A percentile compares a stretch with the other conserved stretches of the same genome.
Evolutionary conservation across 2,113 vertebrate species (phyloP).

Genomic region (Thinocorus orbignyianus): DNA sequence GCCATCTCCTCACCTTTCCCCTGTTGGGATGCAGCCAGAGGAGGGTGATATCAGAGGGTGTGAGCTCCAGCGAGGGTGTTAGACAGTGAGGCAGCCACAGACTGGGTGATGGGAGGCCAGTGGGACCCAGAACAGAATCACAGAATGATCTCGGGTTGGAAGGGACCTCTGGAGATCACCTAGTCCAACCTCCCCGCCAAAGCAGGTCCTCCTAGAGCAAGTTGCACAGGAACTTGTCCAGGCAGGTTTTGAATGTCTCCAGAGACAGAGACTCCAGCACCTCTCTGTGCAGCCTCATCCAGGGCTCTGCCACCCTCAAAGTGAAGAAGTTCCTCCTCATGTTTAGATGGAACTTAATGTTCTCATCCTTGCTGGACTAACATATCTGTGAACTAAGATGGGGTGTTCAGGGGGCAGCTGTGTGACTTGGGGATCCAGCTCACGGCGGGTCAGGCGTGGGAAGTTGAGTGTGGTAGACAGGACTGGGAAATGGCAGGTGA

Average conservation of each 20-base stretch:
- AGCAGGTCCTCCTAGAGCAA: too few relatives aligned
- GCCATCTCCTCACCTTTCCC: not conserved
- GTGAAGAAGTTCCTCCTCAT: too few relatives aligned
- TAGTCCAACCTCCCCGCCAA: too few relatives aligned
- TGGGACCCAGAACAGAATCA: not conserved
- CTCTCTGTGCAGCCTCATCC: too few relatives aligned
- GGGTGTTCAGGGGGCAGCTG: not conserved
- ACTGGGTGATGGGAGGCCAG: not conserved
- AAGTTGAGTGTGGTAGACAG: accelerated
- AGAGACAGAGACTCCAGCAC: too few relatives aligned
- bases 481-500: not conserved
- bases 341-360: not conserved
- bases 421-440: not conserved
- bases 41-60: not conserved
- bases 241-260: too few relatives aligned
- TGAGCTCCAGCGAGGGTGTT: not conserved
- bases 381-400: accelerated
- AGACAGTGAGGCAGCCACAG: not conserved
- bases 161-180: too few relatives aligned
- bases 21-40: not conserved
- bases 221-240: too few relatives aligned
- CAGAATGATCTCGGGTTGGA: too few relatives aligned
- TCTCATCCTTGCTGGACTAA: not conserved
- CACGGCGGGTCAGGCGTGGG: accelerated
- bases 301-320: too few relatives aligned